Conservation (phyloP, 2,113 vertebrate species). For the Tragelaphus strepsiceros region DNA sequence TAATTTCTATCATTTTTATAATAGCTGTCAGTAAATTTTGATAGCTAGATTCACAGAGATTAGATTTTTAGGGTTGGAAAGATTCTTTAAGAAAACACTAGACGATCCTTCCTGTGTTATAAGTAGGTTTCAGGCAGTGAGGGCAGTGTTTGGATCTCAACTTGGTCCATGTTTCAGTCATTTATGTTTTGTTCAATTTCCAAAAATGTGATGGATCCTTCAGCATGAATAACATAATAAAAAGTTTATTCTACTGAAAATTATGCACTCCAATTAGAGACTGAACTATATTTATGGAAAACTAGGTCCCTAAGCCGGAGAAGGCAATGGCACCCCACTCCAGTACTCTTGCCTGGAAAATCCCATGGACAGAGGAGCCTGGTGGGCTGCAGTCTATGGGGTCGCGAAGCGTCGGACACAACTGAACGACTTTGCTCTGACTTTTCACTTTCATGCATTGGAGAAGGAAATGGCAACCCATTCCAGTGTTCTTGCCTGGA, state of each 20-base stretch:
- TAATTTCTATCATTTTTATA: neutral
- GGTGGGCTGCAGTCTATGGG: no score
- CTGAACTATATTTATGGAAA: neutral
- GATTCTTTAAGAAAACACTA: neutral
- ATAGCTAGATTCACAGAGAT: neutral
- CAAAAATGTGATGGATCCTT: neutral
- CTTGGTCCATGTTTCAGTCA: neutral
- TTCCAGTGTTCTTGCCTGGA: no score
- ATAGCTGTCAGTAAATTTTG: neutral
- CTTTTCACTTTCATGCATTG: no score
- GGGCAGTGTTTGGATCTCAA: neutral
- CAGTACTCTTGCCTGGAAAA: no score
- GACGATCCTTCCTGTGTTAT: neutral
- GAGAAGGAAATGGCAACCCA: no score
- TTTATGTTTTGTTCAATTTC: neutral
- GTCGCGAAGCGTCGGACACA: no score
- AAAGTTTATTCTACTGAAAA: neutral
- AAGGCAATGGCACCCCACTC: no score
- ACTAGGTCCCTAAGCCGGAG: neutral
- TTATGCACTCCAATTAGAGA: neutral
- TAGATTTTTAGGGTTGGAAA: neutral
- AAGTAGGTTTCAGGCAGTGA: neutral
- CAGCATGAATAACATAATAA: neutral
- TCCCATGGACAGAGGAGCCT: no score
- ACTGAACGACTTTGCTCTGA: no score